A percentile compares a stretch with the other conserved stretches of the same genome.
These are phyloP conservation scores for Albula goreensis DNA, from an alignment of 2,113 vertebrate genomes.

Conservation along the genomic window DNA sequence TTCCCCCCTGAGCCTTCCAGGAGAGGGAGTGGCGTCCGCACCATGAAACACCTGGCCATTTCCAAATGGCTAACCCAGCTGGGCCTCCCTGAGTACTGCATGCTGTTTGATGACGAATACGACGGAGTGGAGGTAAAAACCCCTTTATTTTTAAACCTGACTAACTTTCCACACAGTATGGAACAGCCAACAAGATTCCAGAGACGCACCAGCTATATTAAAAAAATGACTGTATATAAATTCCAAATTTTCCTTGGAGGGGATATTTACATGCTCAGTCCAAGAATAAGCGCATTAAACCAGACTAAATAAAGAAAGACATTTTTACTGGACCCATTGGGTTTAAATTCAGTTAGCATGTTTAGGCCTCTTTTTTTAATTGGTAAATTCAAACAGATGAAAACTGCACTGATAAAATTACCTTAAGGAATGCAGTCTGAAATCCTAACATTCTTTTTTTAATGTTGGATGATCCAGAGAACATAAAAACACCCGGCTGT, in stretches of 20 bases:
- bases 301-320: background rate
- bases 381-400: background rate
- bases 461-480: background rate
- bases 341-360: background rate
- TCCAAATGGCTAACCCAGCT: constrained; percentile 75
- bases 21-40: background rate
- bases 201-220: background rate
- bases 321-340: background rate
- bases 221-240: background rate
- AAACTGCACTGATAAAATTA: background rate
- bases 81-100: constrained; percentile 71
- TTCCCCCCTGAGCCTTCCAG: background rate
- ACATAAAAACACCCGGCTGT: background rate
- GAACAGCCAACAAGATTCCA: background rate
- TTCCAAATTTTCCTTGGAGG: background rate
- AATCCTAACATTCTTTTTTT: background rate
- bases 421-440: background rate
- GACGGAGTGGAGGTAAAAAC: constrained; percentile 72
- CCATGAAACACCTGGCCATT: constrained; percentile 75
- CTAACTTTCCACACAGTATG: background rate
- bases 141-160: background rate
- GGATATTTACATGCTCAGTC: background rate
- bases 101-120: constrained; percentile 70
- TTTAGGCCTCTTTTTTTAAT: background rate
- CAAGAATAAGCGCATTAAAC: background rate